These are phyloP conservation scores for Scartelaos histophorus DNA, from an alignment of 2,113 vertebrate genomes.

Conservation along the genomic window DNA sequence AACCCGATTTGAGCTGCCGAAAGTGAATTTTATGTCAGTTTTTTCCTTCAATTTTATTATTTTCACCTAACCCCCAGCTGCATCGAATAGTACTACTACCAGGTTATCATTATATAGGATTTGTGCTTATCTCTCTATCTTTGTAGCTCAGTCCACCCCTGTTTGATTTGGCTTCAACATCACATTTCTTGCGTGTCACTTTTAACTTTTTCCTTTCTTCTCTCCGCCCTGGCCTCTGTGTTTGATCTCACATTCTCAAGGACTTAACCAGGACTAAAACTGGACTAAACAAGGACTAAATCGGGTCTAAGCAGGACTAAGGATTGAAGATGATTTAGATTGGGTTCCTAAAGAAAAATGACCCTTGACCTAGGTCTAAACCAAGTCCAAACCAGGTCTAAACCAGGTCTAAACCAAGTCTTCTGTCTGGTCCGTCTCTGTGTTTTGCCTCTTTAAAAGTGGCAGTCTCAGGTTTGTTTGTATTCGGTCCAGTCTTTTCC, in stretches of 20 bases:
- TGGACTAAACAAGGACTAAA: background rate
- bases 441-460: constrained; percentile 17
- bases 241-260: background rate
- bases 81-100: too few species aligned
- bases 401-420: background rate
- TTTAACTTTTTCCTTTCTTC: background rate
- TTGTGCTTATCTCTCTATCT: constrained; percentile 18
- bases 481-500: constrained; percentile 10
- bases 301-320: background rate
- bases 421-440: constrained; percentile 2
- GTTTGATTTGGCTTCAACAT: constrained; percentile 53
- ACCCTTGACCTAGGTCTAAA: background rate
- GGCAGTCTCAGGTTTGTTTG: constrained; percentile 63
- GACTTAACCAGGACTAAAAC: background rate
- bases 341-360: background rate
- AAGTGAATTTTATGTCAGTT: too few species aligned
- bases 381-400: background rate
- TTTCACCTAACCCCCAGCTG: too few species aligned
- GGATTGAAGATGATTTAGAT: background rate
- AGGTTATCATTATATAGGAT: background rate
- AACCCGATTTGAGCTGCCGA: too few species aligned
- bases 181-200: constrained; percentile 34
- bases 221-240: background rate
- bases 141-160: constrained; percentile 39
- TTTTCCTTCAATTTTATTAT: too few species aligned